Evolutionary conservation across 2,113 vertebrate genomes (phyloP).

Genomic region (Grus americana): DNA sequence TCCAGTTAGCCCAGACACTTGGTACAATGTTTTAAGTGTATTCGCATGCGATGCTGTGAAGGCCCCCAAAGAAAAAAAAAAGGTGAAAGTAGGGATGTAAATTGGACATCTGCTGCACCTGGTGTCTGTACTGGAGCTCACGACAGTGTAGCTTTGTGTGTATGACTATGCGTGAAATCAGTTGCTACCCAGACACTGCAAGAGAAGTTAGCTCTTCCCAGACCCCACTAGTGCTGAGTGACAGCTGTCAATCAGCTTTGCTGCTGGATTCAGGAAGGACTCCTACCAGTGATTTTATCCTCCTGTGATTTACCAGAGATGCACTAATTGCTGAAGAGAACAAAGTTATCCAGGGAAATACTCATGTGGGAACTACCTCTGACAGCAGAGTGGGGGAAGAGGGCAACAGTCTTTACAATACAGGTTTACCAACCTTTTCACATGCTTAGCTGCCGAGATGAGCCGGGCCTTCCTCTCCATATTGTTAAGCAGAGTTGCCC

Average conservation of each 20-base stretch:
- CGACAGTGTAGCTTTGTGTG: not conserved
- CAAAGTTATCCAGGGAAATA: no score
- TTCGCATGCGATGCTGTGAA: not conserved
- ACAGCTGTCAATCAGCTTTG: no score
- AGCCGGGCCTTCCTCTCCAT: not conserved
- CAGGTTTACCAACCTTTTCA: not conserved
- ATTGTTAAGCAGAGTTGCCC: not conserved
- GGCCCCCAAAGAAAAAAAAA: not conserved
- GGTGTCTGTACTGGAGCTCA: not conserved
- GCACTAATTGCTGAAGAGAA: no score
- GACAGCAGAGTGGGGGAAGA: no score
- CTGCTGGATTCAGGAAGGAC: no score
- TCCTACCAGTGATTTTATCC: no score
- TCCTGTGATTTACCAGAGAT: no score
- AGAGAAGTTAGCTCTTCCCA: not conserved
- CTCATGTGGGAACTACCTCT: no score
- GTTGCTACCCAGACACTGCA: not conserved
- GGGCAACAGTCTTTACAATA: not conserved
- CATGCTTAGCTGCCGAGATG: not conserved
- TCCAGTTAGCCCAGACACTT: not conserved
- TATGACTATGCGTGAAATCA: not conserved
- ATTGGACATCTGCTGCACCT: not conserved
- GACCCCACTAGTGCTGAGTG: no score
- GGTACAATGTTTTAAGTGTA: not conserved
- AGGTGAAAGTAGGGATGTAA: not conserved